Evolutionary conservation across 37 sponge, comb jelly and placozoan species (phyloP).

Genomic region (Cladorhizidae sp.): DNA sequence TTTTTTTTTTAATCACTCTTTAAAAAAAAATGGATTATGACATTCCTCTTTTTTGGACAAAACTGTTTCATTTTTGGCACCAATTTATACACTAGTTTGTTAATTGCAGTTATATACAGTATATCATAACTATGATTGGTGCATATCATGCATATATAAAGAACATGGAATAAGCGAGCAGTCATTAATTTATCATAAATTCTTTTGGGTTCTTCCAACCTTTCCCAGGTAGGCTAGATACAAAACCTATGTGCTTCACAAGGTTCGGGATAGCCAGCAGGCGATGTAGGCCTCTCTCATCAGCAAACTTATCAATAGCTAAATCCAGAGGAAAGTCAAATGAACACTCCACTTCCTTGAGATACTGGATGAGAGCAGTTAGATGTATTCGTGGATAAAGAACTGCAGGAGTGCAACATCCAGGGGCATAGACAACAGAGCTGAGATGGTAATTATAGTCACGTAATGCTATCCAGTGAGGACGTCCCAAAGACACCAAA

Average conservation of each 20-base stretch:
- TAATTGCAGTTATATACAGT: too few relatives aligned
- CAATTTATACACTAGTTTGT: too few relatives aligned
- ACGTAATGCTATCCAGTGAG: constrained; percentile 42
- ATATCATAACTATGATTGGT: too few relatives aligned
- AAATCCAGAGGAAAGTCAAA: constrained; percentile 31
- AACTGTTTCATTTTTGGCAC: too few relatives aligned
- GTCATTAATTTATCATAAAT: constrained; percentile 15
- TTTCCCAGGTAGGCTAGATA: constrained; percentile 50
- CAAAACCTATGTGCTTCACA: constrained; percentile 42
- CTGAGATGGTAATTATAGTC: constrained; percentile 14
- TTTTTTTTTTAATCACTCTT: too few relatives aligned
- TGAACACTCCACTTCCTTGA: constrained; percentile 18
- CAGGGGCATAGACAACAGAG: constrained; percentile 40
- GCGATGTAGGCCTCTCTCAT: constrained; percentile 7
- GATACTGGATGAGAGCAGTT: constrained; percentile 11
- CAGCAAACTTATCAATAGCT: constrained; percentile 45
- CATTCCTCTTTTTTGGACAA: too few relatives aligned
- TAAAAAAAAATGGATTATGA: too few relatives aligned
- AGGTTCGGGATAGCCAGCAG: constrained; percentile 43
- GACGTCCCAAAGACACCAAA: constrained; percentile 29
- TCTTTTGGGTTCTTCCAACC: constrained; percentile 49
- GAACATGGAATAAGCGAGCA: too few relatives aligned
- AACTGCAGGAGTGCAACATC: constrained; percentile 61
- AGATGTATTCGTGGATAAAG: constrained; percentile 30
- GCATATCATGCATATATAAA: too few relatives aligned